Evolutionary conservation across 2,797 vertebrate species (phyloP).

Genomic region (Helostoma temminkii): DNA sequence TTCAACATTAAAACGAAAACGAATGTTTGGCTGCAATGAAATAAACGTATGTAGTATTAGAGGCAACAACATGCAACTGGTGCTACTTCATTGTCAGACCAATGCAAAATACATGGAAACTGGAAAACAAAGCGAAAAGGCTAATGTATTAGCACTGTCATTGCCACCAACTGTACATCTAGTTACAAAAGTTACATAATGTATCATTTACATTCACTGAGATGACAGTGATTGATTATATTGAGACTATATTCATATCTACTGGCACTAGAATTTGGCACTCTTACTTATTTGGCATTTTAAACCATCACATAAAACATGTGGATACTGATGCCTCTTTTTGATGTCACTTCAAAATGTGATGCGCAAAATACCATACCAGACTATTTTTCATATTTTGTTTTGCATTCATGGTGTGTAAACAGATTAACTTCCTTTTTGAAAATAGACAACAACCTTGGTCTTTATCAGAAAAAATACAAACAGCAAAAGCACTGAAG

Average conservation of each 20-base stretch:
- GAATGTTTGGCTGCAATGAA: conserved; percentile 73
- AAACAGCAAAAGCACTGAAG: conserved; percentile 81
- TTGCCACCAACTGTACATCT: conserved; percentile 86
- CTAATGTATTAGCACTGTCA: conserved; percentile 80
- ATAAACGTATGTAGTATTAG: conserved; percentile 66
- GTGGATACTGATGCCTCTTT: conserved; percentile 76
- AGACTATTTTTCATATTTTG: conserved; percentile 49
- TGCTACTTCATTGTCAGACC: conserved; percentile 80
- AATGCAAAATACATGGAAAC: conserved; percentile 78
- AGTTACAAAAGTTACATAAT: conserved; percentile 87
- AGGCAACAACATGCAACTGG: conserved; percentile 82
- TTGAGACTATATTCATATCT: conserved; percentile 83
- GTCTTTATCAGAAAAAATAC: conserved; percentile 77
- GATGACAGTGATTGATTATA: conserved; percentile 84
- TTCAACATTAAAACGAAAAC: conserved; percentile 78
- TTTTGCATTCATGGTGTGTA: conserved; percentile 77
- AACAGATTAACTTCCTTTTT: conserved; percentile 70
- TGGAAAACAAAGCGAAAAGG: conserved; percentile 73
- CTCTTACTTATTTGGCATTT: conserved; percentile 86
- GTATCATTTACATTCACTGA: conserved; percentile 86
- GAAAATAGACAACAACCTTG: conserved; percentile 74
- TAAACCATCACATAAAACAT: conserved; percentile 65
- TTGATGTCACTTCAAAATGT: conserved; percentile 74
- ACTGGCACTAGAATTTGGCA: conserved; percentile 85
- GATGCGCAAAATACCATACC: conserved; percentile 73